A percentile compares a stretch with the other conserved stretches of the same genome.
phyloP scores from a whole-genome alignment of 1,140 invertebrate genomes.

The Bombus difficillimus region DNA sequence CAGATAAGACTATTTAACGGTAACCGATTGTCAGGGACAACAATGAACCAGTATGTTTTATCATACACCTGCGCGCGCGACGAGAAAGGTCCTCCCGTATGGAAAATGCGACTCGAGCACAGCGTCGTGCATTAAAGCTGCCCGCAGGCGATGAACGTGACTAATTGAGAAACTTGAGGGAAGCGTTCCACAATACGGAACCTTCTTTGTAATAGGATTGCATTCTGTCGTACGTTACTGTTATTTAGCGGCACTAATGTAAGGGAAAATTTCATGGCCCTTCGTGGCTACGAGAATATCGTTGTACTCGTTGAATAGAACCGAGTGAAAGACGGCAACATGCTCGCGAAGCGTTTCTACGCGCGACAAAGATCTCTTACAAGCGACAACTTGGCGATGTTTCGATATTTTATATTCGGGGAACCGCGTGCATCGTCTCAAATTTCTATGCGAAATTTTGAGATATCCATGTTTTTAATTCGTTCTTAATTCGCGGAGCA shows the following conservation, averaged over 20 bases:
- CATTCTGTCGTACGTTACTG: slow-evolving; percentile 13
- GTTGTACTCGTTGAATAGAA: not conserved
- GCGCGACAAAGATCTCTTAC: too few species aligned
- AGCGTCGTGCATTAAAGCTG: not conserved
- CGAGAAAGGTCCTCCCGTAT: slow-evolving; percentile 1
- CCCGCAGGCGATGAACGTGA: slow-evolving; percentile 14
- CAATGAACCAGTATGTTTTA: slow-evolving; percentile 10
- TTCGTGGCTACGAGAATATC: not conserved
- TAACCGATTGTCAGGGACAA: not conserved
- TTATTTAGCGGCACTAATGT: slow-evolving; percentile 11
- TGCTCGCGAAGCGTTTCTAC: not conserved
- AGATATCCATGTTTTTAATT: too few species aligned
- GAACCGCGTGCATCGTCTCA: too few species aligned
- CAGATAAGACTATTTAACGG: slow-evolving; percentile 3
- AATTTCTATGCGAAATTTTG: too few species aligned
- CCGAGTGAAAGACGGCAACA: not conserved
- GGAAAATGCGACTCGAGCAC: not conserved
- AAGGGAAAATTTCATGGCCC: slow-evolving; percentile 19
- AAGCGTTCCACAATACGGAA: not conserved
- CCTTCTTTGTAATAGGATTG: slow-evolving; percentile 25
- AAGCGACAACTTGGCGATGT: too few species aligned
- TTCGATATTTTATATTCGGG: too few species aligned
- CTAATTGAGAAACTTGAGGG: slow-evolving; percentile 35
- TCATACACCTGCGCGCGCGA: not conserved
- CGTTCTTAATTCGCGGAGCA: too few species aligned